Percentiles rank a stretch among this genome's conserved stretches.
These are phyloP conservation scores for Aspidapion aeneum DNA, from an alignment of 2,888 invertebrate genomes.

Conservation along the genomic window DNA sequence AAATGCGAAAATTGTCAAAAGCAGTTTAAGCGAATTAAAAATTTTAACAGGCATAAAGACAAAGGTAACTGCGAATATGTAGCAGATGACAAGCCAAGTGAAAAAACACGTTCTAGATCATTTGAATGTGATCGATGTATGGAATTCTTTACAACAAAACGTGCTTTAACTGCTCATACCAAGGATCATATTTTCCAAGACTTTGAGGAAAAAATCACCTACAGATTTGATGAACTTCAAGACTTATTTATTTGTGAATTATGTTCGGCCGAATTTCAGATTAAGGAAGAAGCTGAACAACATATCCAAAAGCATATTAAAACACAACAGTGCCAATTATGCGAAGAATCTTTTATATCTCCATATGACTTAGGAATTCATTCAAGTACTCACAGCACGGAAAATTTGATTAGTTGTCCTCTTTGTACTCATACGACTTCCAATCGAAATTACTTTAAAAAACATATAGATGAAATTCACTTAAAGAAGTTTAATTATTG, in stretches of 20 bases:
- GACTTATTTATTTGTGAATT: conserved; percentile 36
- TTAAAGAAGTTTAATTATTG: conserved; percentile 48
- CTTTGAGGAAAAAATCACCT: conserved; percentile 26
- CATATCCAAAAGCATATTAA: conserved; percentile 16
- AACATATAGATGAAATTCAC: conserved; percentile 42
- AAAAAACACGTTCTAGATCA: background rate
- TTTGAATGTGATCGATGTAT: conserved; percentile 8
- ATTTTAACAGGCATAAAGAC: background rate
- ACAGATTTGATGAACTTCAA: conserved; percentile 34
- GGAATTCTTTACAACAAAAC: conserved; percentile 12
- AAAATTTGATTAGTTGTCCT: conserved; percentile 19
- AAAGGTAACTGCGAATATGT: background rate
- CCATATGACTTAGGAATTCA: conserved; percentile 22
- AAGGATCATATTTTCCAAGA: conserved; percentile 12
- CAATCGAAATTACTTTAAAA: conserved; percentile 36
- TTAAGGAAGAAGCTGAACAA: conserved; percentile 24
- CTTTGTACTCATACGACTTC: conserved; percentile 37
- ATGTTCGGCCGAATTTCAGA: conserved; percentile 35
- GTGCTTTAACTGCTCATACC: conserved; percentile 13
- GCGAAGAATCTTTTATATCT: conserved; percentile 13
- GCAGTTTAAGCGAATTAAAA: background rate
- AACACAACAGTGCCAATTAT: conserved; percentile 10
- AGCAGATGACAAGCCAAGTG: background rate
- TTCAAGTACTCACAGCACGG: conserved; percentile 15
- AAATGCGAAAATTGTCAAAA: background rate